A percentile compares a stretch with the other conserved stretches of the same genome.
These are phyloP conservation scores for Protosalanx chinensis DNA, from an alignment of 2,797 vertebrate species.

Conservation along the genomic window DNA sequence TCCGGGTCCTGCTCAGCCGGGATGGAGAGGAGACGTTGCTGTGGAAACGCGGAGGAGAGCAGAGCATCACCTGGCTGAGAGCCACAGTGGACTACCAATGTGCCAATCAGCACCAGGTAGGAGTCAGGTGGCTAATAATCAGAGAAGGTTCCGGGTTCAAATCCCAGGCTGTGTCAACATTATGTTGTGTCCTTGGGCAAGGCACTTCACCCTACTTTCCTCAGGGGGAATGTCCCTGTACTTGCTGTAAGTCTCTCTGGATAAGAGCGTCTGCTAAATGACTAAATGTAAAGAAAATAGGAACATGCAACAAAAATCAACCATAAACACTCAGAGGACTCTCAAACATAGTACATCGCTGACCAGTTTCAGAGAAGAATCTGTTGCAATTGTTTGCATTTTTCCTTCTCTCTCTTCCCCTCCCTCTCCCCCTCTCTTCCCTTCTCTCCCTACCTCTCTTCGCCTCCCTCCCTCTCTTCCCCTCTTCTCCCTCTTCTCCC, in stretches of 20 bases:
- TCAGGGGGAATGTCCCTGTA: too few species aligned
- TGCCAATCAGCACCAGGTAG: constrained; percentile 81
- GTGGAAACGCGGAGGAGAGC: constrained; percentile 84
- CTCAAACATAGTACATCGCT: not conserved
- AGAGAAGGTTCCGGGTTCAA: too few species aligned
- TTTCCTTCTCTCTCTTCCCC: too few species aligned
- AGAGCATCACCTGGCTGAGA: constrained; percentile 88
- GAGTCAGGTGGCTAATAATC: constrained; percentile 15
- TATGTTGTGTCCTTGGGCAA: too few species aligned
- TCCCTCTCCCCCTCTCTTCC: too few species aligned
- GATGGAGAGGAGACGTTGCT: constrained; percentile 70
- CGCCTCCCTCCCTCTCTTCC: not conserved
- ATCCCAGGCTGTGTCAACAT: too few species aligned
- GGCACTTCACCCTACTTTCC: too few species aligned
- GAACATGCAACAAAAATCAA: not conserved
- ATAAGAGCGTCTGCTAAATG: too few species aligned
- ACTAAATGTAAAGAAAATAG: too few species aligned
- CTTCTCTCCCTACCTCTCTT: not conserved
- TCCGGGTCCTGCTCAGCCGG: constrained; percentile 77
- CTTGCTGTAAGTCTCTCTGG: too few species aligned
- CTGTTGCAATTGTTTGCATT: not conserved
- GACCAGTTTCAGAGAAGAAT: not conserved
- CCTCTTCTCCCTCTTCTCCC: not conserved
- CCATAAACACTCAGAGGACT: not conserved
- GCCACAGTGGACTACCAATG: constrained; percentile 81